Conservation (phyloP, 2,888 invertebrate species). For the Drosophila engyochracea region DNA sequence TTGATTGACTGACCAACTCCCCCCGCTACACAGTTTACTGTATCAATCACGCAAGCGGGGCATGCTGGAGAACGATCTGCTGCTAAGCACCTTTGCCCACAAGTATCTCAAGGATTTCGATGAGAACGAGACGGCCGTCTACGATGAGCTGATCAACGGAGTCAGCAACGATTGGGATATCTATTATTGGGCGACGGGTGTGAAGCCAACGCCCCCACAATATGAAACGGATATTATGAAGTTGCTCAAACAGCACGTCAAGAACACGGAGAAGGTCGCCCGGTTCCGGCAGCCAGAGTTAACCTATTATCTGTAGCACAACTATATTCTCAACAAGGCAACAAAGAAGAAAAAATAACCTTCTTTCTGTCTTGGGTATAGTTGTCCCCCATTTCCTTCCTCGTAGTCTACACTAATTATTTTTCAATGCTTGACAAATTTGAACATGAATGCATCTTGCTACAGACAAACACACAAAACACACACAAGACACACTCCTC, state of each 20-base stretch:
- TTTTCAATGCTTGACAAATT: slow-evolving; percentile 13
- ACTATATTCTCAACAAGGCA: slow-evolving; percentile 26
- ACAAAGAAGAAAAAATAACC: background rate
- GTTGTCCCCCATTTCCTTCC: slow-evolving; percentile 21
- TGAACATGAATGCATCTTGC: slow-evolving; percentile 43
- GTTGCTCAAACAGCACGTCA: slow-evolving; percentile 92
- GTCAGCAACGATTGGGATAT: slow-evolving; percentile 99
- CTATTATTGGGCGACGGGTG: slow-evolving; percentile 96
- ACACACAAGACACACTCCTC: slow-evolving; percentile 1
- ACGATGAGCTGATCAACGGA: slow-evolving; percentile 95
- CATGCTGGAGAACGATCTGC: slow-evolving; percentile 97
- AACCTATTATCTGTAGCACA: slow-evolving; percentile 14
- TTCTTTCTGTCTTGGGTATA: slow-evolving; percentile 27
- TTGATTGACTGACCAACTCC: background rate
- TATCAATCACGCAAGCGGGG: slow-evolving; percentile 98
- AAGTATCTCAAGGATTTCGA: slow-evolving; percentile 91
- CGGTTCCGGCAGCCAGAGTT: slow-evolving; percentile 47
- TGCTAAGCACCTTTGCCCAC: slow-evolving; percentile 96
- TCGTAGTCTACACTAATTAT: background rate
- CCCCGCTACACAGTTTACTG: slow-evolving; percentile 88
- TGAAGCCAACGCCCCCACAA: slow-evolving; percentile 93
- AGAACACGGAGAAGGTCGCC: slow-evolving; percentile 88
- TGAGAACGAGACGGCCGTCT: slow-evolving; percentile 90
- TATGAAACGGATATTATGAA: slow-evolving; percentile 95
- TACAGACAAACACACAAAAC: slow-evolving; percentile 35